Conservation (phyloP, 2,888 invertebrate species). For the Drosophila anomalata region DNA sequence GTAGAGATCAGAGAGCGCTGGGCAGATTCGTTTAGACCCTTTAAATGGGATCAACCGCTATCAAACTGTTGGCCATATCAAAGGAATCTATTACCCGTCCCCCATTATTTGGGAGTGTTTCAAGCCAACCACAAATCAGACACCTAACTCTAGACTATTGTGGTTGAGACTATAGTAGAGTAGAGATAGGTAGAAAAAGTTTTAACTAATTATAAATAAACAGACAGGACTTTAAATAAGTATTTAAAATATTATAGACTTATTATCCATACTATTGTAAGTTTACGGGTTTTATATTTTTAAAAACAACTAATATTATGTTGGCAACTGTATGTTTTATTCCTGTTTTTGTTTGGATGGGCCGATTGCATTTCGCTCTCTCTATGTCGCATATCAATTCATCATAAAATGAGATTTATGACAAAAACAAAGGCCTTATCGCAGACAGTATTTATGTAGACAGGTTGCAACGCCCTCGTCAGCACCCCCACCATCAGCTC, state of each 20-base stretch:
- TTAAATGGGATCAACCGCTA: conserved; percentile 28
- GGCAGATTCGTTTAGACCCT: neutral
- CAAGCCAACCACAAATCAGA: conserved; percentile 41
- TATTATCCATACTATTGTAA: too few species aligned
- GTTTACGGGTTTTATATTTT: too few species aligned
- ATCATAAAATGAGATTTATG: conserved; percentile 84
- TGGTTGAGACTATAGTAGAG: neutral
- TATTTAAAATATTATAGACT: neutral
- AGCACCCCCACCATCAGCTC: neutral
- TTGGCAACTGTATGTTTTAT: neutral
- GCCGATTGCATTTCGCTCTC: conserved; percentile 58
- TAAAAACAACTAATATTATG: neutral
- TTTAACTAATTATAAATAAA: neutral
- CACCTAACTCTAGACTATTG: neutral
- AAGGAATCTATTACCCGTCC: conserved; percentile 36
- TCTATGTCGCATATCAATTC: conserved; percentile 77
- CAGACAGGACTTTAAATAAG: neutral
- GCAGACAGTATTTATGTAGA: conserved; percentile 81
- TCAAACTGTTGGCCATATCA: conserved; percentile 24
- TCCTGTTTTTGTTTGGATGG: conserved; percentile 15
- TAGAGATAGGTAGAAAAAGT: neutral
- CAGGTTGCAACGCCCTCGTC: conserved; percentile 64
- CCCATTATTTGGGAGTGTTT: conserved; percentile 16
- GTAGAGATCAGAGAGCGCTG: conserved; percentile 23
- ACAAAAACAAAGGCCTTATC: conserved; percentile 83